phyloP scores from a whole-genome alignment of 2,113 vertebrate species.

The Dunckerocampus dactyliophorus region DNA sequence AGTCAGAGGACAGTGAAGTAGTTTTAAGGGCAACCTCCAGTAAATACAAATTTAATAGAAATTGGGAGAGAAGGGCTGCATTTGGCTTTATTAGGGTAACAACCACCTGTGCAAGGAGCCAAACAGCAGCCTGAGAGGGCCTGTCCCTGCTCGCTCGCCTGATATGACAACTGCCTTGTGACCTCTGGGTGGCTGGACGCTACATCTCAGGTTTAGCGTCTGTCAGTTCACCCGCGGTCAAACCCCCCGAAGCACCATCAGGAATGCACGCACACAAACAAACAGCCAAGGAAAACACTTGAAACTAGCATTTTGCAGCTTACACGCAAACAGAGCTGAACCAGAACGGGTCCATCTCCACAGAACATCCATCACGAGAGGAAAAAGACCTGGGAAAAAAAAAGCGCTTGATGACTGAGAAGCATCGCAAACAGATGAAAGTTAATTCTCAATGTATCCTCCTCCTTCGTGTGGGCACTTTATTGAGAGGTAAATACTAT shows the following conservation, averaged over 20 bases:
- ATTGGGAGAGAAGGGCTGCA: conserved; percentile 38
- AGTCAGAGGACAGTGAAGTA: conserved; percentile 20
- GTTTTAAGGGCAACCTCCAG: conserved; percentile 30
- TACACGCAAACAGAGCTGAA: conserved; percentile 30
- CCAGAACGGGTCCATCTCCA: conserved; percentile 34
- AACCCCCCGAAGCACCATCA: conserved; percentile 7
- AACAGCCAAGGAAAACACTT: conserved; percentile 38
- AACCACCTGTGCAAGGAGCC: conserved; percentile 36
- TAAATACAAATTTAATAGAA: conserved; percentile 36
- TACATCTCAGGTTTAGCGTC: conserved; percentile 20
- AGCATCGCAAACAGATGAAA: conserved; percentile 7
- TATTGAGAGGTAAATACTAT: conserved; percentile 16
- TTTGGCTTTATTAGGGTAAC: conserved; percentile 49
- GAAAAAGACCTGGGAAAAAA: conserved; percentile 26
- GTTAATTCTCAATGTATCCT: conserved; percentile 4
- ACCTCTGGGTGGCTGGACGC: conserved; percentile 32
- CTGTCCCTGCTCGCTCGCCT: conserved; percentile 41
- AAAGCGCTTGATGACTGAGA: background rate
- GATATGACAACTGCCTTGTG: conserved; percentile 50
- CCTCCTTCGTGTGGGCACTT: conserved; percentile 3
- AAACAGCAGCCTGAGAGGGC: conserved; percentile 28
- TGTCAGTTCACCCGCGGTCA: background rate
- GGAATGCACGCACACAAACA: conserved; percentile 22
- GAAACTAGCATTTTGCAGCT: conserved; percentile 4
- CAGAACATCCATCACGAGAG: conserved; percentile 25